Evolutionary conservation across 1,140 invertebrate species (phyloP), one percentile per base, ranked within the genome.

Genomic region (Anagrus nilaparvatae): DNA sequence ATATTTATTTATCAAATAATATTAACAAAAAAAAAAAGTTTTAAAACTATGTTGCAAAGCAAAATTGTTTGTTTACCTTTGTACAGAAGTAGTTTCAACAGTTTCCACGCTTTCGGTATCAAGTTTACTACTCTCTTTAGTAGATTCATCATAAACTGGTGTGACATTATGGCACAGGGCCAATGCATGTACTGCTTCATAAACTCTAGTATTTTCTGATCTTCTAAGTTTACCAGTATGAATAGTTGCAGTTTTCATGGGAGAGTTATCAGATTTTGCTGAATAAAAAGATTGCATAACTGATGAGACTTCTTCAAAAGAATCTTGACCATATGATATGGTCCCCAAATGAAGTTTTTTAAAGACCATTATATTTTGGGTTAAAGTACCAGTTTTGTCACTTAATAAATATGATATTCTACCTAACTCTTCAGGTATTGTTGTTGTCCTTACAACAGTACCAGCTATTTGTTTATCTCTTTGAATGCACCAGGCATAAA

Each of bases 111-210:
- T 69, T 8, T 65, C 55, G 0, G 56, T 51, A 34, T 67, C 64
- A 17, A 34, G 29, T 39, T 39, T 32, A 14, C 17, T 38, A n/a
- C 17, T 46, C 32, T 58, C 60, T 21, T 43, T 57, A 13, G 14
- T 57, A 8, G 58, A 56, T 4, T 70, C 69, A 53, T 97, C 93
- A 59, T 87, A 91, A 5, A 97, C 91, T 0, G 97, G 97, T 0
- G 97, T 99, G 0, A 99, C 97, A 69, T 99, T 99, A 62, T 99
- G 96, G 68, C 97, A 99, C 5, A 99, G 67, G 0, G 95, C 94
- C 10, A 99, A 66, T 1, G 95, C 93, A 52, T 90, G 81, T 5
- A 99, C 90, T 0, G 91, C 89, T 54, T 97, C 87, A 72, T 80
- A 83, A 29, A 95, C 81, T 28, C 89, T 73, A 28, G 81, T 87